Conservation (phyloP, 2,888 invertebrate species). For the Chrysolina haemoptera region DNA sequence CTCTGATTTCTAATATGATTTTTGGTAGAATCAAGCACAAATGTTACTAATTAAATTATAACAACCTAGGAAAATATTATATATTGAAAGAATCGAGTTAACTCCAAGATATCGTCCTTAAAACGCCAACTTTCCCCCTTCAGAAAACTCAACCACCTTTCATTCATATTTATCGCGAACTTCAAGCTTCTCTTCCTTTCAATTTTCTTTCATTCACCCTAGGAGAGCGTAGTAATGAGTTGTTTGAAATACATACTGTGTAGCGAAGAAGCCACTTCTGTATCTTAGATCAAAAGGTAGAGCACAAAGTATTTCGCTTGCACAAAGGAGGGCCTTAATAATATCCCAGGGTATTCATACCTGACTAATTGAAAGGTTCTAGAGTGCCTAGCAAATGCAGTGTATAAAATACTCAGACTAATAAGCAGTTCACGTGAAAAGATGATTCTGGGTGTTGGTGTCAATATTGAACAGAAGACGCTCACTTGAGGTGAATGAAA, state of each 20-base stretch:
- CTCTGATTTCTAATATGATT: no score
- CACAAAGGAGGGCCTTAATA: conserved; percentile 22
- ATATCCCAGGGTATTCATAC: conserved; percentile 17
- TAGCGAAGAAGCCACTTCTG: conserved; percentile 7
- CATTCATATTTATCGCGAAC: not conserved
- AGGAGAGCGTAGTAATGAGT: conserved; percentile 6
- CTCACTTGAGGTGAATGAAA: no score
- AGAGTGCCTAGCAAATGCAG: not conserved
- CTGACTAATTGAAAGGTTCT: conserved; percentile 9
- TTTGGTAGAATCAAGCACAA: no score
- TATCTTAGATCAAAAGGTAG: conserved; percentile 24
- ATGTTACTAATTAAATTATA: no score
- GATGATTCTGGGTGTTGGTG: not conserved
- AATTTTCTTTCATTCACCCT: not conserved
- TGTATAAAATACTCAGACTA: not conserved
- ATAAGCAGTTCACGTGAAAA: not conserved
- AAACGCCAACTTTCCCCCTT: not conserved
- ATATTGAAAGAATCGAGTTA: no score
- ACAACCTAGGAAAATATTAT: no score
- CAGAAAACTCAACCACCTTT: not conserved
- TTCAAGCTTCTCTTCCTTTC: not conserved
- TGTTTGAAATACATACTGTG: conserved; percentile 22
- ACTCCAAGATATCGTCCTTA: not conserved
- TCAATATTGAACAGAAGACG: not conserved
- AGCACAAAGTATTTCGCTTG: conserved; percentile 14